phyloP scores from a whole-genome alignment of 2,888 invertebrate genomes.

The Zygothrica quintamaculata region DNA sequence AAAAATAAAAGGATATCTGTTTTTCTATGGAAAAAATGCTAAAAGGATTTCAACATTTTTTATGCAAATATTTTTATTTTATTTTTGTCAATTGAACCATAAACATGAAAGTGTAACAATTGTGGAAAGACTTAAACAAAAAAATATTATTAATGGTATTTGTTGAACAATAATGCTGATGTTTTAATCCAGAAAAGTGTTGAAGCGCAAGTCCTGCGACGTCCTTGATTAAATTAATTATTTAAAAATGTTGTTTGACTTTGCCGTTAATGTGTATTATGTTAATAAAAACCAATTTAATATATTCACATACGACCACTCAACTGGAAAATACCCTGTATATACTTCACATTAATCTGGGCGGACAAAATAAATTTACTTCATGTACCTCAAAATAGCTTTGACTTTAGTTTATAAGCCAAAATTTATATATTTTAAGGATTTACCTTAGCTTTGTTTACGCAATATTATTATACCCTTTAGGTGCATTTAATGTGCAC shows the following conservation, averaged over 20 bases:
- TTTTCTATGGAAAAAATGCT: no score
- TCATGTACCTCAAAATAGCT: no score
- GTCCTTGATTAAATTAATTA: slow-evolving; percentile 71
- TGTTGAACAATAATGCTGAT: slow-evolving; percentile 46
- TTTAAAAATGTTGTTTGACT: slow-evolving; percentile 59
- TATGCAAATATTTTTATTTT: no score
- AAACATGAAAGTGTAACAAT: background rate
- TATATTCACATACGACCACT: background rate
- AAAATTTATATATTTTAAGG: no score
- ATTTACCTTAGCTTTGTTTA: no score
- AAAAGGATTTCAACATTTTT: no score
- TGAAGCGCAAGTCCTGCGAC: slow-evolving; percentile 40
- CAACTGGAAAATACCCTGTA: background rate
- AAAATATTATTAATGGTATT: slow-evolving; percentile 60
- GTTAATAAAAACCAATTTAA: background rate
- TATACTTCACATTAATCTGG: no score
- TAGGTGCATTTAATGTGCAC: no score
- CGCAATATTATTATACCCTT: no score
- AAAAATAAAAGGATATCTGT: no score
- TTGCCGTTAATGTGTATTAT: slow-evolving; percentile 21
- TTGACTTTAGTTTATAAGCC: no score
- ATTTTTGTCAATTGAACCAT: background rate
- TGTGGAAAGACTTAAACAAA: slow-evolving; percentile 5
- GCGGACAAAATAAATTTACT: no score
- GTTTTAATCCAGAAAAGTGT: slow-evolving; percentile 66